These are phyloP conservation scores for Crotalus tigris DNA, from an alignment of 2,113 vertebrate genomes.

Conservation along the genomic window DNA sequence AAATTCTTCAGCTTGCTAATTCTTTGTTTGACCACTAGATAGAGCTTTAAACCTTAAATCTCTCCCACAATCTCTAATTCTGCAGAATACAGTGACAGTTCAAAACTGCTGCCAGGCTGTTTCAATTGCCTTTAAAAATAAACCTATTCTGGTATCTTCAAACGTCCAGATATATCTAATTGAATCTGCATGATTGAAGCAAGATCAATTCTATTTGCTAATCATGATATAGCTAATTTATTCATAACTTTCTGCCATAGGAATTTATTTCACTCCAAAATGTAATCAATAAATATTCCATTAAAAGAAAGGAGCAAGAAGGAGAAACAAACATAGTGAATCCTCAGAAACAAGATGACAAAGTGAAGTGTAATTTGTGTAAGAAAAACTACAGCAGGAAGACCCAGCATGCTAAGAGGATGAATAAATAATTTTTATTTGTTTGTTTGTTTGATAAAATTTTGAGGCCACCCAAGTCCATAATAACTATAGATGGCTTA, in stretches of 20 bases:
- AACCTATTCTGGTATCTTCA: neutral
- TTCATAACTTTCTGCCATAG: neutral
- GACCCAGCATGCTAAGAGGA: neutral
- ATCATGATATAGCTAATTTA: neutral
- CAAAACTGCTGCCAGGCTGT: neutral
- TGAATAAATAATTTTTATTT: neutral
- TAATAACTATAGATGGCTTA: neutral
- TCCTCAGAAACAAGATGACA: neutral
- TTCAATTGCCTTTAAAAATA: neutral
- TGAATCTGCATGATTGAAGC: neutral
- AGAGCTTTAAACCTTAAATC: conserved; percentile 16
- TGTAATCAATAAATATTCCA: neutral
- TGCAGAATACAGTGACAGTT: neutral
- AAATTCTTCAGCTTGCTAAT: neutral
- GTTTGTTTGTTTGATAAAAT: neutral
- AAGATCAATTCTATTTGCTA: neutral
- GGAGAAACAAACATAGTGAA: neutral
- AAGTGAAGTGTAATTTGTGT: neutral
- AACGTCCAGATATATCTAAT: neutral
- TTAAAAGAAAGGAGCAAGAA: neutral
- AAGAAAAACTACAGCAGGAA: neutral
- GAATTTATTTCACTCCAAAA: neutral
- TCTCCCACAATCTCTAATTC: too few species aligned
- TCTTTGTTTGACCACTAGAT: conserved; percentile 27
- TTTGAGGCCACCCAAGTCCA: neutral